Base-by-base conservation (phyloP, 2,888 invertebrate genomes). In the Phytoseiulus persimilis region DNA sequence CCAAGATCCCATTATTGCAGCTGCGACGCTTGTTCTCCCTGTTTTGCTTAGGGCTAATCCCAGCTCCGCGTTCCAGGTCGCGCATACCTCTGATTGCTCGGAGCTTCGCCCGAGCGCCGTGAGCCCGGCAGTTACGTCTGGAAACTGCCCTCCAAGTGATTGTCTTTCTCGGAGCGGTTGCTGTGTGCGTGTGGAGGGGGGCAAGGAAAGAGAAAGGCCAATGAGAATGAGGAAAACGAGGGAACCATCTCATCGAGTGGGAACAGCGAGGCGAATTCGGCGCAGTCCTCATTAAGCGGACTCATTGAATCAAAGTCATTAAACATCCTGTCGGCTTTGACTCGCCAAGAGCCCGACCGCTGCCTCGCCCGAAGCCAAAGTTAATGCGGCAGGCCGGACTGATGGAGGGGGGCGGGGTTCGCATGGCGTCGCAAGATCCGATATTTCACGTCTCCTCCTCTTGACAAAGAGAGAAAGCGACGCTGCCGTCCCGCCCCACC, bases 241-340 rank as follows among this genome's bases (percentile, higher is more conserved):
- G 28, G 18, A 28, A 65, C 65, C 65, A 65, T 39, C 39, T 39
- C 39, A 3, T 3, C 65, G 14, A 65, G 11, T 65, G 65, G 11
- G 65, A 65, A 65, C 65, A 3, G 65, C 65, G 65, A 1, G 18
- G 65, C 65, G 65, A 65, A 65, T 65, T 28, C 23, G 18, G 65
- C 18, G 65, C 65, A 23, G 65, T 65, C 65, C 65, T 65, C 65
- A 65, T 65, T 65, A 65, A 65, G 65, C 65, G 65, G 65, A 65
- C 65, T 65, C 65, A 65, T 65, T 65, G 65, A 65, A 65, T 65
- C 65, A 65, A 65, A 65, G 65, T 65, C 65, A 65, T 65, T 65
- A 65, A 65, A 65, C 28, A 65, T 65, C 65, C 65, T 65, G 65
- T 65, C 65, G 65, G 65, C 65, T 65, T 65, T 65, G 65, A 23